These are phyloP conservation scores for Sparus aurata DNA, from an alignment of 2,797 vertebrate genomes.

Conservation along the genomic window DNA sequence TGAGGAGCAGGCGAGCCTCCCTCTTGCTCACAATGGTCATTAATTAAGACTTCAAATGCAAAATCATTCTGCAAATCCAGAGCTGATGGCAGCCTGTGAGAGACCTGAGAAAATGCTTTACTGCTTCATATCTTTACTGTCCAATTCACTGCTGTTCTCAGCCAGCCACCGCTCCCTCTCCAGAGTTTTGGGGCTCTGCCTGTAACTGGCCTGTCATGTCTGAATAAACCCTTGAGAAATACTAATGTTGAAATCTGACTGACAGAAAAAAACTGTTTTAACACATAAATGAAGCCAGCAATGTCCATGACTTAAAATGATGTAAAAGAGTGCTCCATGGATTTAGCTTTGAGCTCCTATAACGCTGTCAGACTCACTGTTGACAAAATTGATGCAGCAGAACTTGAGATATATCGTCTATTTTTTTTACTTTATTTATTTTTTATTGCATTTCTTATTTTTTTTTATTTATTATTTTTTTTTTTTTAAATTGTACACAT, in stretches of 20 bases:
- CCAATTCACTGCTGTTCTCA: constrained; percentile 14
- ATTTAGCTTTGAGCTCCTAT: neutral
- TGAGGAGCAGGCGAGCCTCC: constrained; percentile 17
- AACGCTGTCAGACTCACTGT: no score
- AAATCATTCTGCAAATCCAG: constrained; percentile 27
- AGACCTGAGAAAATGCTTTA: constrained; percentile 1
- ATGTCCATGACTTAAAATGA: neutral
- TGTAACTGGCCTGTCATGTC: neutral
- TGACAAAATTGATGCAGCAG: no score
- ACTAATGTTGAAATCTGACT: neutral
- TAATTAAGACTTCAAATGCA: constrained; percentile 27
- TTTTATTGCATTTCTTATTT: no score
- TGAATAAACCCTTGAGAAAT: neutral
- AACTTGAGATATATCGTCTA: no score
- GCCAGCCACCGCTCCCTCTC: neutral
- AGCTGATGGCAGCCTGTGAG: constrained; percentile 15
- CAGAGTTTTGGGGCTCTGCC: neutral
- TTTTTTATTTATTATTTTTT: no score
- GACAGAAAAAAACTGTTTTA: neutral
- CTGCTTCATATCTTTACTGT: constrained; percentile 17
- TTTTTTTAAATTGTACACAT: no score
- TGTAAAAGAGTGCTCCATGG: neutral
- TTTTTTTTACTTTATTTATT: no score
- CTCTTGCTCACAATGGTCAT: constrained; percentile 12
- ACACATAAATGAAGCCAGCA: neutral